Percentiles rank a stretch among this genome's conserved stretches.
phyloP scores from a whole-genome alignment of 2,888 invertebrate genomes.

The Entomobrya multifasciata region DNA sequence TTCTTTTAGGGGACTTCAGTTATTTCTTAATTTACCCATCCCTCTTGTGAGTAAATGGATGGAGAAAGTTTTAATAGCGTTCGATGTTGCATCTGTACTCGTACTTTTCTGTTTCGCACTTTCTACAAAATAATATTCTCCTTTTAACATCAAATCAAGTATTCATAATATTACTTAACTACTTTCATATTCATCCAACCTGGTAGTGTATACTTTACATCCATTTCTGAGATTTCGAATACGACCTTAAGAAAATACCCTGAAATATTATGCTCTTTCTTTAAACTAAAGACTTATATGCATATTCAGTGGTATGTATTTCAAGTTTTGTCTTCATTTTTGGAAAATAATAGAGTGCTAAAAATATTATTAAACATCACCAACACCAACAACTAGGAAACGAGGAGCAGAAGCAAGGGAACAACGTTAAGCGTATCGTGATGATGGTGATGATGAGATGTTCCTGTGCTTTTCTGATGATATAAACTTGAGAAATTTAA shows the following conservation, averaged over 20 bases:
- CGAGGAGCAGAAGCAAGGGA: not conserved
- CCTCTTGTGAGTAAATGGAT: not conserved
- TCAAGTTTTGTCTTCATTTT: too few relatives aligned
- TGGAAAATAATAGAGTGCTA: too few relatives aligned
- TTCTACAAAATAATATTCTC: not conserved
- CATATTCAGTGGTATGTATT: too few relatives aligned
- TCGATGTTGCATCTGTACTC: not conserved
- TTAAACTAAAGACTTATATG: too few relatives aligned
- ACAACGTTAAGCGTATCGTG: not conserved
- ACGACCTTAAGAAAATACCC: too few relatives aligned
- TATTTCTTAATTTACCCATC: too few relatives aligned
- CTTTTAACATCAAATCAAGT: not conserved
- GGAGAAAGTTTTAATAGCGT: slow-evolving; percentile 9
- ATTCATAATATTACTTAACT: not conserved
- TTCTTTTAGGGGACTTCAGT: too few relatives aligned
- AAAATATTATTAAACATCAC: not conserved
- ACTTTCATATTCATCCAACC: too few relatives aligned
- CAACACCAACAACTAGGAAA: too few relatives aligned
- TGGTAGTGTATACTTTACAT: too few relatives aligned
- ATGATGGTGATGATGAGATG: not conserved
- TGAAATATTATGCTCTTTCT: too few relatives aligned
- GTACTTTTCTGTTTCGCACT: not conserved
- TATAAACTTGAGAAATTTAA: slow-evolving; percentile 54
- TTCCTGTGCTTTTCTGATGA: slow-evolving; percentile 8
- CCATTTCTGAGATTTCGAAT: too few relatives aligned